Evolutionary conservation across 1,140 invertebrate species (phyloP).

Genomic region (Neomicropteryx cornuta): DNA sequence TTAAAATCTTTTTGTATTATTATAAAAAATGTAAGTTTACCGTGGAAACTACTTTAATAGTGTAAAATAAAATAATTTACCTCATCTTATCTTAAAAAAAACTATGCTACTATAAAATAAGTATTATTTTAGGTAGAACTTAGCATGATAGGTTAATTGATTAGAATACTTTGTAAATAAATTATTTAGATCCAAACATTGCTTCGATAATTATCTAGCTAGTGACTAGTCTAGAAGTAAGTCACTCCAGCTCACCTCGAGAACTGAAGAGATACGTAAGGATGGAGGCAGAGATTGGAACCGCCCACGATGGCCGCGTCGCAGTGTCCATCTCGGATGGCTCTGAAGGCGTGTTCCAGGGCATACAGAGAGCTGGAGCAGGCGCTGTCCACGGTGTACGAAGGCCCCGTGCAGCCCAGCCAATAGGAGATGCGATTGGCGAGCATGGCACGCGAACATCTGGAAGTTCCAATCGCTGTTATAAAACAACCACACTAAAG

Average conservation of each 20-base stretch:
- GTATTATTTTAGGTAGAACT: slow-evolving; percentile 11
- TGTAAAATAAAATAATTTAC: too few species aligned
- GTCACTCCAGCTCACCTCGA: slow-evolving; percentile 31
- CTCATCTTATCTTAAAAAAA: too few species aligned
- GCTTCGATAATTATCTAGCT: neutral
- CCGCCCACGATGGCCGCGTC: slow-evolving; percentile 80
- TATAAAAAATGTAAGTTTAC: too few species aligned
- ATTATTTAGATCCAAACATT: neutral
- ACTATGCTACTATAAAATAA: slow-evolving; percentile 2
- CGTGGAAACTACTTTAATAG: too few species aligned
- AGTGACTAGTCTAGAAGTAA: too few species aligned
- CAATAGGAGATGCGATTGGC: slow-evolving; percentile 77
- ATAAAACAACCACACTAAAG: too few species aligned
- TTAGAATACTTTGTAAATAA: slow-evolving; percentile 5
- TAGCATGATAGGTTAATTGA: slow-evolving; percentile 2
- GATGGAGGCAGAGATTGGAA: slow-evolving; percentile 73
- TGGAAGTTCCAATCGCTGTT: too few species aligned
- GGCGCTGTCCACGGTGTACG: slow-evolving; percentile 77
- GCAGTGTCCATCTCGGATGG: slow-evolving; percentile 64
- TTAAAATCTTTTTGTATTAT: too few species aligned
- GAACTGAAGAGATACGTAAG: slow-evolving; percentile 76
- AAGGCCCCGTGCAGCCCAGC: slow-evolving; percentile 59
- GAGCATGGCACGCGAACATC: slow-evolving; percentile 82
- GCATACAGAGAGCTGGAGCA: slow-evolving; percentile 86
- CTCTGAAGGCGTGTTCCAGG: slow-evolving; percentile 70